phyloP scores from a whole-genome alignment of 2,888 invertebrate species.

The Anorthoa munda region DNA sequence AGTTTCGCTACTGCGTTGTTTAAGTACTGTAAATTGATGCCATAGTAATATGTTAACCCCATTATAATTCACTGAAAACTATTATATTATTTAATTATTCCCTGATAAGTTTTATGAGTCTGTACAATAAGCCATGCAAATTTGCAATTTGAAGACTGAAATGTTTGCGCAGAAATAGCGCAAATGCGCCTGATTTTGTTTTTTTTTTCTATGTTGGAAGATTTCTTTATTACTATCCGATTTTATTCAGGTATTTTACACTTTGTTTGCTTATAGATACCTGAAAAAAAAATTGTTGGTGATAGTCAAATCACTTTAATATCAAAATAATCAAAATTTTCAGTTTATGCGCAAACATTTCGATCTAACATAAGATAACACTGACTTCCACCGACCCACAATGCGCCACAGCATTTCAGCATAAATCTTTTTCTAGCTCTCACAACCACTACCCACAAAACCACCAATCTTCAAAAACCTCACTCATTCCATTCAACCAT shows the following conservation, averaged over 20 bases:
- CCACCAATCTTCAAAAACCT: neutral
- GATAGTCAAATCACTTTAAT: too few species aligned
- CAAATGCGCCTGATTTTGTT: too few species aligned
- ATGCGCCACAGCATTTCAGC: conserved; percentile 9
- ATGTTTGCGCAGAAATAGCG: neutral
- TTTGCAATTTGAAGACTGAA: neutral
- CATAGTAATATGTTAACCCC: neutral
- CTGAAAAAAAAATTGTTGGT: too few species aligned
- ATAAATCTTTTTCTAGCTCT: neutral
- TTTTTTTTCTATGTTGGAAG: too few species aligned
- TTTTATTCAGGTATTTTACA: too few species aligned
- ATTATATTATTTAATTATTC: neutral
- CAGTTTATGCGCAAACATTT: neutral
- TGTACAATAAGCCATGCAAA: neutral
- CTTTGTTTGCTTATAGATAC: too few species aligned
- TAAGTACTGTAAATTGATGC: neutral
- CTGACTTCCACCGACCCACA: conserved; percentile 1
- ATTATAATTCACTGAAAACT: conserved; percentile 7
- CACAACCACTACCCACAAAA: conserved; percentile 30
- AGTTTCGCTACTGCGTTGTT: conserved; percentile 1
- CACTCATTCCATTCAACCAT: conserved; percentile 20
- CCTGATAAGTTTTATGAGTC: too few species aligned
- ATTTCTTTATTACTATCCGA: too few species aligned
- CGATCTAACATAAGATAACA: conserved; percentile 4
- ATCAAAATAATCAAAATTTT: too few species aligned